Conservation (phyloP, 2,888 invertebrate species). For the Alloscopus bannaensis region DNA sequence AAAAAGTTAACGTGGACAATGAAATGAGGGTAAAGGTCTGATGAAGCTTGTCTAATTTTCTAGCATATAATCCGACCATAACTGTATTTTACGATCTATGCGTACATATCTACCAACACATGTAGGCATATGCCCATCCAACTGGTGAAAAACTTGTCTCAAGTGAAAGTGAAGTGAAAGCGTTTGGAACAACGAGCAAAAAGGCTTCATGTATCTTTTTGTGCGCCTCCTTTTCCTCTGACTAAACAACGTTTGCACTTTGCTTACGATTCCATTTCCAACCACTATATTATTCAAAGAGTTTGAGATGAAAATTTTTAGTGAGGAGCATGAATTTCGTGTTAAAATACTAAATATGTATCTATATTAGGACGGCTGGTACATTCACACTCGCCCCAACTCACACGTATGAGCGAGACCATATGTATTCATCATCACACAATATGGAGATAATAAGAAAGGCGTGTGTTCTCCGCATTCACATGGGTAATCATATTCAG, state of each 20-base stretch:
- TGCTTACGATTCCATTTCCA: constrained; percentile 33
- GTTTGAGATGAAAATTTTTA: constrained; percentile 38
- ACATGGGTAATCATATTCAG: constrained; percentile 38
- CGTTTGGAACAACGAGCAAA: constrained; percentile 28
- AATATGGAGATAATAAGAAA: constrained; percentile 46
- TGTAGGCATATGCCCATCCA: not conserved
- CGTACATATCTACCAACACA: not conserved
- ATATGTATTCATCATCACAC: constrained; percentile 35
- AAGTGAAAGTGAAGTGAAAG: constrained; percentile 26
- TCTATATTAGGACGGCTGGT: not conserved
- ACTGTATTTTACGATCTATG: not conserved
- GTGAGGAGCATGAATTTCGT: too few relatives aligned
- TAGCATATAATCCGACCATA: constrained; percentile 2
- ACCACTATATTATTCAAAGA: constrained; percentile 50
- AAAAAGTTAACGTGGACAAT: not conserved
- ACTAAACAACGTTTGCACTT: not conserved
- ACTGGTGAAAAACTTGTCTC: constrained; percentile 16
- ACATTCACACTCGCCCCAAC: not conserved
- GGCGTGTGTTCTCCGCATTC: constrained; percentile 17
- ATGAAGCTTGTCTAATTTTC: not conserved
- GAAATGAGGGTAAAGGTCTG: not conserved
- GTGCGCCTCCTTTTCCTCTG: constrained; percentile 16
- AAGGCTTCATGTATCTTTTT: constrained; percentile 40
- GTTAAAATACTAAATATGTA: not conserved
- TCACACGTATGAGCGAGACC: not conserved